These are phyloP conservation scores for Creontiades dilutus DNA, from an alignment of 2,888 invertebrate species.

Conservation along the genomic window DNA sequence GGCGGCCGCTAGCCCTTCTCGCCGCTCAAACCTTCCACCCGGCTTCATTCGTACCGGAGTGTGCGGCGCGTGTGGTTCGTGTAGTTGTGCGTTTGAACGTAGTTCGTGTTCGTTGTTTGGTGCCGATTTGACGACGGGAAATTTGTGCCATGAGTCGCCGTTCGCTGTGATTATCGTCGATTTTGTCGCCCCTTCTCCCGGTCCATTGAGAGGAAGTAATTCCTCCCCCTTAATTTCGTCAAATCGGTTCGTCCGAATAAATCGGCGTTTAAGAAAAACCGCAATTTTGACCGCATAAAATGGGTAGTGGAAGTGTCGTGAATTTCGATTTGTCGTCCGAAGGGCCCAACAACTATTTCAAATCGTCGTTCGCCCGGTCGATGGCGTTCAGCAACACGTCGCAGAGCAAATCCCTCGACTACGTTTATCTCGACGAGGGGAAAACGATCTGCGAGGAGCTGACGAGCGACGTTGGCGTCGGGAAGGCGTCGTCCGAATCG, in stretches of 20 bases:
- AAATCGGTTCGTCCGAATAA: not conserved
- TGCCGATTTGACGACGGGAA: not conserved
- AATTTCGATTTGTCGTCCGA: slow-evolving; percentile 75
- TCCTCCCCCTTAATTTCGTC: not conserved
- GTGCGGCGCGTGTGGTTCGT: slow-evolving; percentile 55
- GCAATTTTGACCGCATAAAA: slow-evolving; percentile 2
- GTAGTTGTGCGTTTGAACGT: not conserved
- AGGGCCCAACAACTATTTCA: slow-evolving; percentile 75
- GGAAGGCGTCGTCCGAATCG: slow-evolving; percentile 39
- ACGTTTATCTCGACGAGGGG: slow-evolving; percentile 74
- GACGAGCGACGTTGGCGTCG: slow-evolving; percentile 66
- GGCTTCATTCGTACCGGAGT: slow-evolving; percentile 47
- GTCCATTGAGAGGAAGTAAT: too few species aligned
- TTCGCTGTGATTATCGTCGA: slow-evolving; percentile 40
- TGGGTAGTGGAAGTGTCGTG: slow-evolving; percentile 71
- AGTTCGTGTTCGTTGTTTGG: not conserved
- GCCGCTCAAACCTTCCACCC: too few species aligned
- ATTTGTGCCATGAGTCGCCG: slow-evolving; percentile 4
- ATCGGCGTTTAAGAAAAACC: not conserved
- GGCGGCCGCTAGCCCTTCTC: too few species aligned
- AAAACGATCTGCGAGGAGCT: slow-evolving; percentile 74
- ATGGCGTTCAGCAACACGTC: slow-evolving; percentile 75
- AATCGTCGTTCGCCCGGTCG: slow-evolving; percentile 76
- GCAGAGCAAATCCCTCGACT: slow-evolving; percentile 75
- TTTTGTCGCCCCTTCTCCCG: not conserved